Base-by-base conservation (phyloP, 2,888 invertebrate species). In the Plagiodera versicolora region DNA sequence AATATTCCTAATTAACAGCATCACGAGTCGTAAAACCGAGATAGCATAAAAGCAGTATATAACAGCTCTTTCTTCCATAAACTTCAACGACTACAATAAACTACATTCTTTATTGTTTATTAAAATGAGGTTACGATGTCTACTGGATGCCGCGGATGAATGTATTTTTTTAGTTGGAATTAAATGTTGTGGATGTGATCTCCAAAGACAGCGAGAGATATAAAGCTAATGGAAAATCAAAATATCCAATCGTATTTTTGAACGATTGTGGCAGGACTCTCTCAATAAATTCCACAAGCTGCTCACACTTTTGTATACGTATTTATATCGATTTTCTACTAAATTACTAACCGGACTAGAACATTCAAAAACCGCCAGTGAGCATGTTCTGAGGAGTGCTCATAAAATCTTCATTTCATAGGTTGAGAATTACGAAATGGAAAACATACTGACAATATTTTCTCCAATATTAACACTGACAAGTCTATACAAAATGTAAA, bases 71-170 rank as follows among this genome's bases (percentile, higher is more conserved):
- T 63, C 64, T 60, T 61, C 66, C 63, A 64, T 67, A 67, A 67
- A 67, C 66, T 58, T 67, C 64, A 58, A 59, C 56, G 47, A 60
- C 52, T 47, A 64, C 62, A 67, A 64, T 67, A 67, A 67, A 67
- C 59, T 61, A 57, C 54, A 52, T 61, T 64, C 52, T 77, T 77
- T 77, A 77, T 75, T 75, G 77, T 76, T 76, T 75, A 77, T 77
- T 77, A 75, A 77, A 77, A 76, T 74, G 74, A 74, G 74, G 74
- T 74, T 74, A 75, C 70, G 72, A 72, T 68, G 69, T 59, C 60
- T 55, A 66, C 59, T 61, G 55, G 60, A 61, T 58, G 57, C 64
- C 63, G 61, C 60, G 59, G 56, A 61, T 58, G 59, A 58, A 53
- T 52, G 54, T 30, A 45, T 19, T 24, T 51, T 57, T 58, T 49